A percentile compares a stretch with the other conserved stretches of the same genome.
phyloP scores from a whole-genome alignment of 2,888 invertebrate genomes.

The Dugesia japonica region DNA sequence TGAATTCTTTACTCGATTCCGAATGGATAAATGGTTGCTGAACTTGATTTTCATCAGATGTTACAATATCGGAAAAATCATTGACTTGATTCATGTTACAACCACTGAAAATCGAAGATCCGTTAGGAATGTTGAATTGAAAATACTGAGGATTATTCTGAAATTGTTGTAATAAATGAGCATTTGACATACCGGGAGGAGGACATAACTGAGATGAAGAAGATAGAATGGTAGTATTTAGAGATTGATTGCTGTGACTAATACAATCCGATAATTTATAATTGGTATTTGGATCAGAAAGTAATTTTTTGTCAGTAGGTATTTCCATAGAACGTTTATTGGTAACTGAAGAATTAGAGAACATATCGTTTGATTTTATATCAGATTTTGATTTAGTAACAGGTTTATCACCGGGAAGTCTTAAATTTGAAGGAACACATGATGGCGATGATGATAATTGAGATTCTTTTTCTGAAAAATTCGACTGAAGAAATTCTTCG shows the following conservation, averaged over 20 bases:
- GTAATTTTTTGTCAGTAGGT: neutral
- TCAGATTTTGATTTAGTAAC: neutral
- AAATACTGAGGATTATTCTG: slow-evolving; percentile 5
- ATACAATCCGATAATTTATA: neutral
- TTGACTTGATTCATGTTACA: slow-evolving; percentile 14
- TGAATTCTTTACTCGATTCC: neutral
- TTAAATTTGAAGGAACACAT: neutral
- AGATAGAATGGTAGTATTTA: neutral
- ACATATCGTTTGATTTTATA: neutral
- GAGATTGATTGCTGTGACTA: neutral
- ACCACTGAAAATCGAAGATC: neutral
- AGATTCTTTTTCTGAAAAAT: neutral
- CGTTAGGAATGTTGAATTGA: neutral
- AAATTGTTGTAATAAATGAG: slow-evolving; percentile 13
- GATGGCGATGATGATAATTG: neutral
- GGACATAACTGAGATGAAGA: neutral
- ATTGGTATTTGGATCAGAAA: neutral
- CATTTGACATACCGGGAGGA: slow-evolving; percentile 9
- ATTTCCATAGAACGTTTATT: neutral
- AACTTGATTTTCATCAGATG: neutral
- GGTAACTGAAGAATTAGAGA: neutral
- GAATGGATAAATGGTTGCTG: neutral
- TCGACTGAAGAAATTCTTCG: neutral
- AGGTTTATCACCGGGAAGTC: neutral
- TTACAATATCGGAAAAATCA: neutral